phyloP scores from a whole-genome alignment of 1,140 invertebrate genomes.

The Chionoecetes opilio region DNA sequence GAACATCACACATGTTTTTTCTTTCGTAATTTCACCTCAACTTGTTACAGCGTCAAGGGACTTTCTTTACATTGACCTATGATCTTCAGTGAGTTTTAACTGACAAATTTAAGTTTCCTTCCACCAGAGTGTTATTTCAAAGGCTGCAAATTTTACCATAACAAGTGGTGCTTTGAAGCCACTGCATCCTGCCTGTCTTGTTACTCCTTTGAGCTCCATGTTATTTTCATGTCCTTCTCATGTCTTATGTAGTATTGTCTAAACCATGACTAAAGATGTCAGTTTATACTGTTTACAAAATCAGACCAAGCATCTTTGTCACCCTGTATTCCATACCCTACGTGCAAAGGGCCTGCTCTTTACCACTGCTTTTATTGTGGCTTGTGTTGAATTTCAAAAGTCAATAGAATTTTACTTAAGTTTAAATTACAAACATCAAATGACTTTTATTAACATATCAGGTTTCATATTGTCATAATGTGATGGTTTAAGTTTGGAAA shows the following conservation, averaged over 20 bases:
- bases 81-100: not conserved
- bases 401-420: not conserved
- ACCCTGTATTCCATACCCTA: too few species aligned
- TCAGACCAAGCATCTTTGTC: not conserved
- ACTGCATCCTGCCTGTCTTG: not conserved
- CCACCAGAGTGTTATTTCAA: not conserved
- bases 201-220: not conserved
- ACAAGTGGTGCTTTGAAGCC: not conserved
- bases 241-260: not conserved
- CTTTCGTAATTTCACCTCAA: not conserved
- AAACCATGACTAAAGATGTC: not conserved
- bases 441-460: not conserved
- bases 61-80: not conserved
- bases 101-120: not conserved
- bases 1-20: not conserved
- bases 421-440: not conserved
- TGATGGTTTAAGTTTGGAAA: not conserved
- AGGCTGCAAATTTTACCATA: not conserved
- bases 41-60: too few species aligned
- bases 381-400: not conserved
- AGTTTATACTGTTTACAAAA: not conserved
- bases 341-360: not conserved
- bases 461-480: not conserved
- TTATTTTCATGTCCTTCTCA: not conserved
- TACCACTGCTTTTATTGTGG: not conserved